Evolutionary conservation across 2,113 vertebrate genomes (phyloP).

Genomic region (Garra rufa): DNA sequence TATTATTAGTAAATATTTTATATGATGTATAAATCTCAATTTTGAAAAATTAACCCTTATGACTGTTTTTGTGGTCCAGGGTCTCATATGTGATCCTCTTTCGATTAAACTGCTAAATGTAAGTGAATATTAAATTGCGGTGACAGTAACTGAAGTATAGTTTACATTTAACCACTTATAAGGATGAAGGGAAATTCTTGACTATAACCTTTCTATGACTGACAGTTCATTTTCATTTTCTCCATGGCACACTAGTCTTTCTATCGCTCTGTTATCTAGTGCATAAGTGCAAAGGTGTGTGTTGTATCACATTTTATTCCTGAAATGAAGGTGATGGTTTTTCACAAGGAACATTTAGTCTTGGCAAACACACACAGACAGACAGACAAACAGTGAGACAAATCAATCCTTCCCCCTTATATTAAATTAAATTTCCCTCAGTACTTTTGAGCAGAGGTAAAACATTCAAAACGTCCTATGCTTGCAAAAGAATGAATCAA

Average conservation of each 20-base stretch:
- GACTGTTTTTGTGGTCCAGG: too few relatives aligned
- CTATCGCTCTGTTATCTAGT: neutral
- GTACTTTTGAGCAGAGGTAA: neutral
- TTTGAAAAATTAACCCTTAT: too few relatives aligned
- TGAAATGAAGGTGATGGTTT: neutral
- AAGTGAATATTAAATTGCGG: neutral
- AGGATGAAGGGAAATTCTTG: neutral
- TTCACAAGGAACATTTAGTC: neutral
- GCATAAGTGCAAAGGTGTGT: neutral
- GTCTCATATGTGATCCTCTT: too few relatives aligned
- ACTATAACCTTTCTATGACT: neutral
- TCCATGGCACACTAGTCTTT: neutral
- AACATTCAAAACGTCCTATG: neutral
- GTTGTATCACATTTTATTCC: neutral
- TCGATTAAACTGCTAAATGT: neutral
- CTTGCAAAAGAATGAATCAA: neutral
- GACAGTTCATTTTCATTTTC: neutral
- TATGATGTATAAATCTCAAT: too few relatives aligned
- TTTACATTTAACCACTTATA: neutral
- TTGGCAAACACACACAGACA: neutral
- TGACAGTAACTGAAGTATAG: neutral
- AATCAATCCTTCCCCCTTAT: neutral
- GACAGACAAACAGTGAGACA: neutral
- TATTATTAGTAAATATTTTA: too few relatives aligned
- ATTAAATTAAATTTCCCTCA: neutral